Percentiles rank a stretch among this genome's conserved stretches.
Conservation (phyloP, 2,113 vertebrate species). For the Nycticorax nycticorax region DNA sequence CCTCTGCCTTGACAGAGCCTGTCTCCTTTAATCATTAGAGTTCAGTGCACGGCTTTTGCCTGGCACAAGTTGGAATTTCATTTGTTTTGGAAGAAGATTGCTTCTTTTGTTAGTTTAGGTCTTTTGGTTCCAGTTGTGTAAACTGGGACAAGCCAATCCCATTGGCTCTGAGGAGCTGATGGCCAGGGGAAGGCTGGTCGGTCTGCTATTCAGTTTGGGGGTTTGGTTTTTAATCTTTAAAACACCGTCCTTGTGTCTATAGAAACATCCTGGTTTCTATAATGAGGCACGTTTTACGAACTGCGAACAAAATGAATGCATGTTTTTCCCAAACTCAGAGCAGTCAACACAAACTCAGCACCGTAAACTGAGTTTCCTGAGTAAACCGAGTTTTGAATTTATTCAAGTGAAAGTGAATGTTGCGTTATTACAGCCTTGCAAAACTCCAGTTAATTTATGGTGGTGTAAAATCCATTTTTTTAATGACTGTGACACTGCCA, state of each 20-base stretch:
- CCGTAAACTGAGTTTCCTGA: background rate
- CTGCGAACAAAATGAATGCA: background rate
- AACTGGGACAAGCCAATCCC: background rate
- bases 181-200: background rate
- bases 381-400: background rate
- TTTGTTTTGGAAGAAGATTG: slow-evolving; percentile 44
- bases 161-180: background rate
- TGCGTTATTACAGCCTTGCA: background rate
- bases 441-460: slow-evolving; percentile 26
- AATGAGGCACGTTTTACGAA: background rate
- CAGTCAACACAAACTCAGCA: background rate
- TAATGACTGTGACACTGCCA: slow-evolving; percentile 52
- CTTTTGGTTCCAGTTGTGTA: slow-evolving; percentile 47
- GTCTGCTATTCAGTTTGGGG: background rate
- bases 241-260: background rate
- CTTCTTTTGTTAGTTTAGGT: slow-evolving; percentile 47
- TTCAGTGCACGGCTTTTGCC: slow-evolving; percentile 45
- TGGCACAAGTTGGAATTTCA: slow-evolving; percentile 20
- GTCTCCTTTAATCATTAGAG: slow-evolving; percentile 65
- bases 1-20: slow-evolving; percentile 62
- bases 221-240: background rate
- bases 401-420: background rate
- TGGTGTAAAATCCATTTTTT: background rate
- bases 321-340: background rate
- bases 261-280: background rate